phyloP scores from a whole-genome alignment of 1,140 invertebrate genomes.

The Drosophila nigrodunni region DNA sequence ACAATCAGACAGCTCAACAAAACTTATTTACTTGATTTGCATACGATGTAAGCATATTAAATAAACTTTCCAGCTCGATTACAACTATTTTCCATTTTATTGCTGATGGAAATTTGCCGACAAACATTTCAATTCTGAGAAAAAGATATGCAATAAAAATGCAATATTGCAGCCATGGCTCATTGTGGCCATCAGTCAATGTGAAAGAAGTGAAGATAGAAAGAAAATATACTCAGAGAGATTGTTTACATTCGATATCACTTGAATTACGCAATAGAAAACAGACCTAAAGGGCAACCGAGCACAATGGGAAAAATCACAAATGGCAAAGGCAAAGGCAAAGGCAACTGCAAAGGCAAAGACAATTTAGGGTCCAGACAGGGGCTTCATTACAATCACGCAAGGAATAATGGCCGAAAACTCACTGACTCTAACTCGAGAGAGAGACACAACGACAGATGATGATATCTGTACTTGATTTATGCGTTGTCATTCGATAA shows the following conservation, averaged over 20 bases:
- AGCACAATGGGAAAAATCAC: too few species aligned
- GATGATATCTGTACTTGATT: conserved; percentile 70
- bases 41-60: background rate
- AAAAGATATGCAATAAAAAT: conserved; percentile 48
- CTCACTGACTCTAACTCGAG: background rate
- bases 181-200: conserved; percentile 41
- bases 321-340: background rate
- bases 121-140: conserved; percentile 51
- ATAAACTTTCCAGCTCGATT: background rate
- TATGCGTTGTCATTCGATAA: conserved; percentile 60
- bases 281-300: background rate
- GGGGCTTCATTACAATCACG: background rate
- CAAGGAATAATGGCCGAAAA: background rate
- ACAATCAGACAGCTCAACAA: background rate
- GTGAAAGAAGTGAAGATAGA: background rate
- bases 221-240: background rate
- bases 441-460: conserved; percentile 45
- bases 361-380: background rate
- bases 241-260: conserved; percentile 21
- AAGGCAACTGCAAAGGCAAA: background rate
- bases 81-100: background rate
- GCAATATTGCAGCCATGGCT: conserved; percentile 23
- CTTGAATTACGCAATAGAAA: conserved; percentile 7
- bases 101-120: background rate
- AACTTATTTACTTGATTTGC: background rate